Conservation (phyloP, 2,797 vertebrate species). For the Malurus leucopterus region DNA sequence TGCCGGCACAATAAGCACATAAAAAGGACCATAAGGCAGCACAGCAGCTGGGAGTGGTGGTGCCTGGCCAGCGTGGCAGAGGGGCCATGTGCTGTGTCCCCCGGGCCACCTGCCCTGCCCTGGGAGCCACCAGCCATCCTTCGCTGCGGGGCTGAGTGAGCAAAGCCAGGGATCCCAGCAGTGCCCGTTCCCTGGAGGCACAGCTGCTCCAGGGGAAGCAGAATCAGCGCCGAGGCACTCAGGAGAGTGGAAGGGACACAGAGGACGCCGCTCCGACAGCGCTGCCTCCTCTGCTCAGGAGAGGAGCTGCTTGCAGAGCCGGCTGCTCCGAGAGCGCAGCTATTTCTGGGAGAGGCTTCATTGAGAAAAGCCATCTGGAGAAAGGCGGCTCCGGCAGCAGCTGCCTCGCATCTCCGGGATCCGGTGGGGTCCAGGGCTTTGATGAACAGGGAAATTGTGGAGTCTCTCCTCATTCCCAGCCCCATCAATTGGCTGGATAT, state of each 20-base stretch:
- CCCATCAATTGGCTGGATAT: rapidly evolving
- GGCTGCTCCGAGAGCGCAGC: background rate
- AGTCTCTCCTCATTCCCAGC: background rate
- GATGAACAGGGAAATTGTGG: rapidly evolving
- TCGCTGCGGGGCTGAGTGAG: rapidly evolving
- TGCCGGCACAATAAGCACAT: background rate
- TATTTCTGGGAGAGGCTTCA: background rate
- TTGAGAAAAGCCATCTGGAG: constrained; percentile 26
- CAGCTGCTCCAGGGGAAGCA: rapidly evolving
- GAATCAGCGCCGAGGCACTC: rapidly evolving
- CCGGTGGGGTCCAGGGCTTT: background rate
- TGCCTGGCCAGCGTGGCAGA: rapidly evolving
- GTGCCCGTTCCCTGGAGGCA: rapidly evolving
- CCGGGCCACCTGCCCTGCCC: background rate
- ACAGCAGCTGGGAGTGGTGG: background rate
- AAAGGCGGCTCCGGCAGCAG: background rate
- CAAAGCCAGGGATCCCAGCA: background rate
- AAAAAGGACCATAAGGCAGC: background rate
- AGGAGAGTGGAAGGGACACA: rapidly evolving
- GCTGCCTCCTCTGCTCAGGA: background rate
- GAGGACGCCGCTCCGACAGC: background rate
- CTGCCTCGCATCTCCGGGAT: background rate
- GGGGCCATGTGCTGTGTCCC: background rate
- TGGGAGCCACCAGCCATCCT: background rate
- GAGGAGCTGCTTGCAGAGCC: background rate